Percentiles rank a stretch among this genome's conserved stretches.
phyloP scores from a whole-genome alignment of 2,797 vertebrate species.

The Danionella dracula region DNA sequence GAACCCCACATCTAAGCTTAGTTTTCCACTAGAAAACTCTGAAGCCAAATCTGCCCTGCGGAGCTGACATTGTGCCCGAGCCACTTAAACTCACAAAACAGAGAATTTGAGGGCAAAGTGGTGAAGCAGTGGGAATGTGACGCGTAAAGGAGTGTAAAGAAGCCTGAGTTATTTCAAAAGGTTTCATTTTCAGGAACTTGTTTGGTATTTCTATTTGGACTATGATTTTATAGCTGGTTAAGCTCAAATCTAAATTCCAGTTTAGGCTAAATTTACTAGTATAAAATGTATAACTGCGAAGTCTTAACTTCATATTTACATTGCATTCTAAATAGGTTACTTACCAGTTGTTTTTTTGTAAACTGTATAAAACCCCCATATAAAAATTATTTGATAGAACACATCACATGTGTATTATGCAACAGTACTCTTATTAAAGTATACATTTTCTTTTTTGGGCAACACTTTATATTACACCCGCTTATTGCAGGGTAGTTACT shows the following conservation, averaged over 20 bases:
- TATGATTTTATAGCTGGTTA: background rate
- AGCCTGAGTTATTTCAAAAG: background rate
- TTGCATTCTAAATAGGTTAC: too few species aligned
- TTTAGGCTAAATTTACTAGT: background rate
- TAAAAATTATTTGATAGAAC: too few species aligned
- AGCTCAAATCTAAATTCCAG: background rate
- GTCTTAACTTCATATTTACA: too few species aligned
- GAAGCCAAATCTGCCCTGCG: conserved; percentile 11
- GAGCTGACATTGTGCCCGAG: background rate
- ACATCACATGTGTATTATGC: too few species aligned
- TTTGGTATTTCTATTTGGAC: conserved; percentile 35
- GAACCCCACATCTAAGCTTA: conserved; percentile 11
- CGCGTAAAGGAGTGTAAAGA: conserved; percentile 5
- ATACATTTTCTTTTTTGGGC: too few species aligned
- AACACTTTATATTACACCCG: too few species aligned
- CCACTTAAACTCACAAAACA: conserved; percentile 6
- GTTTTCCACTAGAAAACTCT: background rate
- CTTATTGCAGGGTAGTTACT: too few species aligned
- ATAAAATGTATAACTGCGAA: background rate
- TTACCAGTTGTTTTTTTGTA: too few species aligned
- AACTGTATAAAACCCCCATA: too few species aligned
- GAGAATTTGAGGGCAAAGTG: background rate
- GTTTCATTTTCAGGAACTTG: background rate
- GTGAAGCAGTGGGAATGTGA: background rate
- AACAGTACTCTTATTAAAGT: too few species aligned